Conservation (phyloP, 2,797 vertebrate genomes). For the Phylloscopus collybita region DNA sequence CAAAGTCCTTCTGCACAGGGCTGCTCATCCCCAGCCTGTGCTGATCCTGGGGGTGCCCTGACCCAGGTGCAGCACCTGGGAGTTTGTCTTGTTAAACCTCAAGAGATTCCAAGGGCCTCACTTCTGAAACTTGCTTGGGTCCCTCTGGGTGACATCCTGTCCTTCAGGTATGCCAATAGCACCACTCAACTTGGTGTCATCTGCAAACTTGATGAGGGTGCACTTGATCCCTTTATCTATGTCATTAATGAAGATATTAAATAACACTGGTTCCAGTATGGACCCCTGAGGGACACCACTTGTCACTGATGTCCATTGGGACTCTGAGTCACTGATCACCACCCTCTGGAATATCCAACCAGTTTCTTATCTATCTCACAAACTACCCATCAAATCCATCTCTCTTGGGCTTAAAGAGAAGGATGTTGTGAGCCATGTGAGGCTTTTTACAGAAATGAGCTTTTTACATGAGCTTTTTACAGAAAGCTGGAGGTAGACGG, state of each 20-base stretch:
- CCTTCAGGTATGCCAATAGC: not conserved
- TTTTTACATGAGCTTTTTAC: not conserved
- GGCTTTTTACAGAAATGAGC: no score
- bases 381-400: not conserved
- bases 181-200: not conserved
- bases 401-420: not conserved
- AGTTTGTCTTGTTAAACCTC: not conserved
- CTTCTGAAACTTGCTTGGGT: not conserved
- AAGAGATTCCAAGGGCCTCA: not conserved
- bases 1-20: accelerated
- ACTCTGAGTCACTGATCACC: not conserved
- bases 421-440: not conserved
- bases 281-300: not conserved
- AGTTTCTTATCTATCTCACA: not conserved
- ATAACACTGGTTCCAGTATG: not conserved
- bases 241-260: not conserved
- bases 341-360: not conserved
- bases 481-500: not conserved
- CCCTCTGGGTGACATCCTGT: not conserved
- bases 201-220: not conserved
- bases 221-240: not conserved
- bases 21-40: not conserved
- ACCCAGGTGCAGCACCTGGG: not conserved
- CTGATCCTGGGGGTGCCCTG: accelerated
- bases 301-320: not conserved